phyloP scores from a whole-genome alignment of 2,113 vertebrate species.

The Fregetta grallaria region DNA sequence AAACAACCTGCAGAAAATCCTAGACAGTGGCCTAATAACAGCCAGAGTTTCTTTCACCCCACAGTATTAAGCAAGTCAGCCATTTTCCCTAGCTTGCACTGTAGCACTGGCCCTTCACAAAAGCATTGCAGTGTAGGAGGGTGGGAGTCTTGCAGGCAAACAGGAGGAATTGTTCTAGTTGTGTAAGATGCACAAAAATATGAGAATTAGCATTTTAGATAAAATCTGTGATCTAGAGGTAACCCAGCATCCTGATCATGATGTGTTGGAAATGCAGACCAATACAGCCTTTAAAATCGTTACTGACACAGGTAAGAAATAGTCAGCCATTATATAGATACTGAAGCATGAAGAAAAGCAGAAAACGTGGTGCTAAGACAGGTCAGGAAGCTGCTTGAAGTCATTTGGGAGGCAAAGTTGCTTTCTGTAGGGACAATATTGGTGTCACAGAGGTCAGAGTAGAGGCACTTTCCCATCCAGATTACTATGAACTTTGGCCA shows the following conservation, averaged over 20 bases:
- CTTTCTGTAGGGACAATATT: background rate
- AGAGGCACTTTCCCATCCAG: background rate
- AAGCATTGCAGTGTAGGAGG: background rate
- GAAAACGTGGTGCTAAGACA: background rate
- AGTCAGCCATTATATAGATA: background rate
- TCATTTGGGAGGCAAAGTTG: background rate
- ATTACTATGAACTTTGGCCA: background rate
- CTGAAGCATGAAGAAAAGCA: background rate
- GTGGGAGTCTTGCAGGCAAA: background rate
- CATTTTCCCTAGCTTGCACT: background rate
- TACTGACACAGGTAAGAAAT: background rate
- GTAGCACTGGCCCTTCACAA: background rate
- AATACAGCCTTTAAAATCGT: background rate
- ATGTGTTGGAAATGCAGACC: background rate
- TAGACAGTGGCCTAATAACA: background rate
- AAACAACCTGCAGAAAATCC: background rate
- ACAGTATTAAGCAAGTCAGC: background rate
- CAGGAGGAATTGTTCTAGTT: background rate
- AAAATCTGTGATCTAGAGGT: background rate
- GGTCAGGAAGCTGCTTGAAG: background rate
- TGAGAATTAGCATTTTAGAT: background rate
- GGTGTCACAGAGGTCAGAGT: background rate
- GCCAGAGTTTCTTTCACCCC: background rate
- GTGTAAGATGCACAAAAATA: background rate
- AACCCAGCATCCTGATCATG: background rate